Evolutionary conservation across 2,113 vertebrate species (phyloP).

Genomic region (Centropus bengalensis): DNA sequence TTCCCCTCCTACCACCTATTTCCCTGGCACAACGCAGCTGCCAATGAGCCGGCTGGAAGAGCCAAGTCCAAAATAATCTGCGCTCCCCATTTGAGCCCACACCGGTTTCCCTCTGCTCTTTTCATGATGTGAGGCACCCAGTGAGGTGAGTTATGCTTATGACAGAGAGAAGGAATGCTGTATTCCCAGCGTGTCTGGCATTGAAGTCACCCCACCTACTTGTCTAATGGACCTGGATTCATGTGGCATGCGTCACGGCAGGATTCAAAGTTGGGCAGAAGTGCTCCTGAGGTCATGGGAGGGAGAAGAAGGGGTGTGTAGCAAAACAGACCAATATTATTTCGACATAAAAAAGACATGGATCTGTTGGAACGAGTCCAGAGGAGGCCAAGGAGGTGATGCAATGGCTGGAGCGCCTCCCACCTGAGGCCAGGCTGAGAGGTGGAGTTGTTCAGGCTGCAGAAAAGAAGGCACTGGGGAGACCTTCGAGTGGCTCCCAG

Average conservation of each 20-base stretch:
- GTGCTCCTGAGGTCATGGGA: neutral
- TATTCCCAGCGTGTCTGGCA: rapidly evolving
- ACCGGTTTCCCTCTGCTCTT: neutral
- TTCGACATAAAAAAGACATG: too few relatives aligned
- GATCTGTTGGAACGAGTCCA: too few relatives aligned
- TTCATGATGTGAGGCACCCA: neutral
- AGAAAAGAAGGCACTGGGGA: too few relatives aligned
- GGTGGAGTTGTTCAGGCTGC: too few relatives aligned
- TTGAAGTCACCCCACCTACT: neutral
- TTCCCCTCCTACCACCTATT: neutral
- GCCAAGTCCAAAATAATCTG: neutral
- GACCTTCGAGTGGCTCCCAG: too few relatives aligned
- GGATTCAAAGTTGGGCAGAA: neutral
- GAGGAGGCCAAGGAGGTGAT: too few relatives aligned
- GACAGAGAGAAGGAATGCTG: neutral
- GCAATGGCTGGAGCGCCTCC: too few relatives aligned
- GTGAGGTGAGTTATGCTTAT: neutral
- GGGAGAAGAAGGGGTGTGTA: neutral
- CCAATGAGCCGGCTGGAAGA: neutral
- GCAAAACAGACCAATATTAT: too few relatives aligned
- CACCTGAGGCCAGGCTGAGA: too few relatives aligned
- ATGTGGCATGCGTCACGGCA: neutral
- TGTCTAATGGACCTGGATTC: neutral
- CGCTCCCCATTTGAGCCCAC: rapidly evolving
- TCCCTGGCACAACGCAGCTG: neutral